A percentile compares a stretch with the other conserved stretches of the same genome.
Conservation (phyloP, 2,113 vertebrate genomes). For the Emydura subglobosa region DNA sequence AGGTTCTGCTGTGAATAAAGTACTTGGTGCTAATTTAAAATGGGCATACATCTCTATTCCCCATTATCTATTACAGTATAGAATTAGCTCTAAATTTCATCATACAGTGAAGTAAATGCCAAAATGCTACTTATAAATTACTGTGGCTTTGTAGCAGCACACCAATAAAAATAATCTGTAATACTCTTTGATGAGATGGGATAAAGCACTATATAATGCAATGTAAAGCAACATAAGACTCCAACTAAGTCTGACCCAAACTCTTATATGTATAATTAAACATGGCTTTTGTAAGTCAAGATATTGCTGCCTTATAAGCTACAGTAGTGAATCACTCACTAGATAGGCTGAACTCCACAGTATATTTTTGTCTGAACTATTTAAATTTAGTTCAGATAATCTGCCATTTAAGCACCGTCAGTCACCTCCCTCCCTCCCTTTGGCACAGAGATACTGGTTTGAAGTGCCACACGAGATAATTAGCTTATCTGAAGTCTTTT, state of each 20-base stretch:
- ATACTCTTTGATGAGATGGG: background rate
- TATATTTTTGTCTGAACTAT: background rate
- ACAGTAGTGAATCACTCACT: background rate
- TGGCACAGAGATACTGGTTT: background rate
- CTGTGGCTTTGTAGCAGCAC: background rate
- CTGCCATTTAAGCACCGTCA: background rate
- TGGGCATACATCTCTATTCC: background rate
- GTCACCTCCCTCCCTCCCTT: background rate
- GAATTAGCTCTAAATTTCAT: background rate
- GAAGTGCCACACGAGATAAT: constrained; percentile 16
- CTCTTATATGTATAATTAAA: constrained; percentile 35
- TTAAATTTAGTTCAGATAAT: constrained; percentile 38
- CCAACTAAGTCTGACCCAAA: background rate
- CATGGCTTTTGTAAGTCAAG: background rate
- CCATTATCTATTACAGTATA: background rate
- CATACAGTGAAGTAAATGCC: background rate
- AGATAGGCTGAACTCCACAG: background rate
- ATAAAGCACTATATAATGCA: background rate
- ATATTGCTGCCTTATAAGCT: background rate
- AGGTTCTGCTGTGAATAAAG: background rate
- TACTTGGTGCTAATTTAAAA: constrained; percentile 15
- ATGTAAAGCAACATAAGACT: background rate
- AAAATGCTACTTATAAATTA: constrained; percentile 2
- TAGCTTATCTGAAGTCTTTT: constrained; percentile 58
- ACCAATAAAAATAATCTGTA: background rate